Evolutionary conservation across 1,140 invertebrate species (phyloP).

Genomic region (Akabosia matsudoensis): DNA sequence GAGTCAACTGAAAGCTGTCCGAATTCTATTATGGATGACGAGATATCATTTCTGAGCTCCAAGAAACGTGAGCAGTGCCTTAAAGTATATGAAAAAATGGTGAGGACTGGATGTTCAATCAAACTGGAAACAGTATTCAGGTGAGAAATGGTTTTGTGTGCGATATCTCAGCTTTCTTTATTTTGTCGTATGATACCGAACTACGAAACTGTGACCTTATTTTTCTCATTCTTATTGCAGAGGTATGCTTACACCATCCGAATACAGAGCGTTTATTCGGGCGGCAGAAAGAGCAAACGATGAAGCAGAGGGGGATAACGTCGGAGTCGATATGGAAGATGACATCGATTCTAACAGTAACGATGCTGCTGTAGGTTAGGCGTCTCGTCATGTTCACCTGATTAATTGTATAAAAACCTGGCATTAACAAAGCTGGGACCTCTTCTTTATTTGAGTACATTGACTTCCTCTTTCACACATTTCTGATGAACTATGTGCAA

Average conservation of each 20-base stretch:
- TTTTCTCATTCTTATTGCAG: slow-evolving; percentile 19
- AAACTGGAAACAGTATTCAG: slow-evolving; percentile 45
- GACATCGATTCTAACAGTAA: no score
- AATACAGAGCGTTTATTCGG: slow-evolving; percentile 39
- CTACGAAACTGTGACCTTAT: background rate
- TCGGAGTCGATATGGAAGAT: background rate
- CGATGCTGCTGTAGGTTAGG: no score
- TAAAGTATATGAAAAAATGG: slow-evolving; percentile 44
- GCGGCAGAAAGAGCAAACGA: slow-evolving; percentile 27
- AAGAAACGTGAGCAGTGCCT: slow-evolving; percentile 45
- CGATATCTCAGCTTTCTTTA: background rate
- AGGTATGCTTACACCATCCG: slow-evolving; percentile 44
- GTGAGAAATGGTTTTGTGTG: slow-evolving; percentile 8
- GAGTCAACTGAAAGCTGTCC: background rate
- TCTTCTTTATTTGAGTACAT: no score
- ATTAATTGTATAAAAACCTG: no score
- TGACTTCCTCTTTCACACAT: no score
- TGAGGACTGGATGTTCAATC: slow-evolving; percentile 39
- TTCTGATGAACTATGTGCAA: no score
- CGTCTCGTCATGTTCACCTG: no score
- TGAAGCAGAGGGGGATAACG: background rate
- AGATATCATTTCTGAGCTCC: slow-evolving; percentile 30
- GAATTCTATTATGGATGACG: slow-evolving; percentile 12
- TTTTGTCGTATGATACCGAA: background rate
- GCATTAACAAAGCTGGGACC: no score